phyloP scores from a whole-genome alignment of 1,140 invertebrate species.

The Macrobrachium rosenbergii region DNA sequence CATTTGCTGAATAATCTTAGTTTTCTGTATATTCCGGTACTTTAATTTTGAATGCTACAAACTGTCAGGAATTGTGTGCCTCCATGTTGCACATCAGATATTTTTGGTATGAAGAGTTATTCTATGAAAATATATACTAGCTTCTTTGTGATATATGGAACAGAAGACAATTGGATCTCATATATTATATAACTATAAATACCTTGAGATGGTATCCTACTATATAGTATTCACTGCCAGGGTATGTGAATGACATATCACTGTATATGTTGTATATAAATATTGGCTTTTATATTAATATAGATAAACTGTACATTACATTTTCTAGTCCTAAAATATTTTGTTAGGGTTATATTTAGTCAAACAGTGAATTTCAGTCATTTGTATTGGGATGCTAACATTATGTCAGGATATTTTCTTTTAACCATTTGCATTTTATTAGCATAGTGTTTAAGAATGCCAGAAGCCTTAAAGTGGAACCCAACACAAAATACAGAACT shows the following conservation, averaged over 20 bases:
- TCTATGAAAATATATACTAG: slow-evolving; percentile 6
- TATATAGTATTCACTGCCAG: neutral
- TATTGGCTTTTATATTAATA: too few relatives aligned
- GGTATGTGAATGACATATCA: slow-evolving; percentile 1
- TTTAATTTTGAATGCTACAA: neutral
- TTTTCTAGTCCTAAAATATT: neutral
- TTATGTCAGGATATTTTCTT: neutral
- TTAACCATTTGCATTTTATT: neutral
- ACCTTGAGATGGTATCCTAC: neutral
- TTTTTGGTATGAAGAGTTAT: slow-evolving; percentile 8
- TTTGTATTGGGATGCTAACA: slow-evolving; percentile 1
- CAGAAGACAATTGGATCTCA: slow-evolving; percentile 5
- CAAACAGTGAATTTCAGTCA: neutral
- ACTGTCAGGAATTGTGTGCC: slow-evolving; percentile 23
- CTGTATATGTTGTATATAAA: slow-evolving; percentile 19
- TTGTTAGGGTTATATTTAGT: neutral
- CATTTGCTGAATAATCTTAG: neutral
- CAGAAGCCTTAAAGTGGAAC: too few relatives aligned
- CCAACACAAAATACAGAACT: too few relatives aligned
- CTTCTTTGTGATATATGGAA: slow-evolving; percentile 11
- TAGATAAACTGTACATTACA: neutral
- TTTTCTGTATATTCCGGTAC: neutral
- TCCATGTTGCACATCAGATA: slow-evolving; percentile 13
- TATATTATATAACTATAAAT: slow-evolving; percentile 1
- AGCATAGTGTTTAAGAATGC: too few relatives aligned